Conservation (phyloP, 2,797 vertebrate genomes). For the Bovichtus diacanthus region DNA sequence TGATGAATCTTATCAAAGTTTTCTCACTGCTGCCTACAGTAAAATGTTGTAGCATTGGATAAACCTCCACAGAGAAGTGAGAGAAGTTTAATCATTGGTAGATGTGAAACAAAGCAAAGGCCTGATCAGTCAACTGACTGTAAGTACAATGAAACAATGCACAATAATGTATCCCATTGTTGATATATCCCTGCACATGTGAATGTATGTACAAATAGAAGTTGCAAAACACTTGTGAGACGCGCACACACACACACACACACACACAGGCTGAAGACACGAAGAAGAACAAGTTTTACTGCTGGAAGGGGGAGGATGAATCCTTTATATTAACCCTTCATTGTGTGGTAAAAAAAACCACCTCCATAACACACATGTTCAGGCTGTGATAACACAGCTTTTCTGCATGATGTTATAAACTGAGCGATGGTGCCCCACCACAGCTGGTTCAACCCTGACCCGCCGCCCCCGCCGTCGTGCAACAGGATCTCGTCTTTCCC, state of each 20-base stretch:
- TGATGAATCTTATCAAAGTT: constrained; percentile 16
- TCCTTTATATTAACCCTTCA: constrained; percentile 81
- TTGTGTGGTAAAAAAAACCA: constrained; percentile 63
- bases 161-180: constrained; percentile 30
- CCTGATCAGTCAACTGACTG: background rate
- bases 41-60: background rate
- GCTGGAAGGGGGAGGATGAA: constrained; percentile 80
- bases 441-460: constrained; percentile 52
- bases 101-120: constrained; percentile 19
- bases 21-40: background rate
- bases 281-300: constrained; percentile 87
- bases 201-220: constrained; percentile 50
- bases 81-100: background rate
- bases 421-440: constrained; percentile 37
- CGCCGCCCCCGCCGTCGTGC: constrained; percentile 7
- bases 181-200: constrained; percentile 58
- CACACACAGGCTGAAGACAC: constrained; percentile 65
- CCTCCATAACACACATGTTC: constrained; percentile 25
- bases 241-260: constrained; percentile 50
- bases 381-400: constrained; percentile 17
- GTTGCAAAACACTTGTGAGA: constrained; percentile 74
- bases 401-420: constrained; percentile 29
- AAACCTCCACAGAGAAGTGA: constrained; percentile 11
- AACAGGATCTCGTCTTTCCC: constrained; percentile 53
- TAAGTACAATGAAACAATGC: constrained; percentile 19